Base-by-base conservation (phyloP, 2,113 vertebrate species). In the Mesembrinibis cayennensis region DNA sequence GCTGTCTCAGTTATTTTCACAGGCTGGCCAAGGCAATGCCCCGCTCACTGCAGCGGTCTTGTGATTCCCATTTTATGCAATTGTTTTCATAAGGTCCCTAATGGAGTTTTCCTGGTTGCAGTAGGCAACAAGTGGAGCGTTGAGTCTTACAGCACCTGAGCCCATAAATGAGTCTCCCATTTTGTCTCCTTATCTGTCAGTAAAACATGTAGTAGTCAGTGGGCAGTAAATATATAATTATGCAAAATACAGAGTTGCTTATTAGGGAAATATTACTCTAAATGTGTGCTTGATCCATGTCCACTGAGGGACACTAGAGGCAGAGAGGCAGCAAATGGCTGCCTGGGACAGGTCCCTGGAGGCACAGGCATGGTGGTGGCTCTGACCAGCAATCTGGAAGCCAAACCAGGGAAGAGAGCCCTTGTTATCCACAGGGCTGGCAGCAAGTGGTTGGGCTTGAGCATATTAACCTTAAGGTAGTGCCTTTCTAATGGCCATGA, bases 21-120 rank as follows among this genome's bases (percentile, higher is more conserved):
- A 21, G 62, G 38, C 25, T 52, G 15, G 66, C 25, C 44, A 72
- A 92, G 70, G 16, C 78, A 85, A 13, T 62, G 23, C 17, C 17
- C 34, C 7, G 13, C 20, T 67, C 17, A 11, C n/a, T 80, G 23
- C 38, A 63, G 20, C 0, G 0, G 14, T 76, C 52, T 86, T 0
- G 0, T 61, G n/a, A 53, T 63, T 62, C 61, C n/a, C 20, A 16
- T 63, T 90, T 79, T 85, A 58, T 82, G 52, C 32, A 50, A 10
- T 44, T n/a, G 9, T 69, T 91, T 73, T 52, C 19, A 2, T 53
- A 16, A 50, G 10, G 49, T 82, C 26, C 30, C 49, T 80, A 21
- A 50, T 1, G 4, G 26, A 67, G 36, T 49, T 92, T 85, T 82
- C 45, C 38, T 50, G 14, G 16, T 86, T 90, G 63, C 62, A 56